Evolutionary conservation across 2,113 vertebrate genomes (phyloP), one percentile per base, ranked within the genome.

Genomic region (Mungos mungo): DNA sequence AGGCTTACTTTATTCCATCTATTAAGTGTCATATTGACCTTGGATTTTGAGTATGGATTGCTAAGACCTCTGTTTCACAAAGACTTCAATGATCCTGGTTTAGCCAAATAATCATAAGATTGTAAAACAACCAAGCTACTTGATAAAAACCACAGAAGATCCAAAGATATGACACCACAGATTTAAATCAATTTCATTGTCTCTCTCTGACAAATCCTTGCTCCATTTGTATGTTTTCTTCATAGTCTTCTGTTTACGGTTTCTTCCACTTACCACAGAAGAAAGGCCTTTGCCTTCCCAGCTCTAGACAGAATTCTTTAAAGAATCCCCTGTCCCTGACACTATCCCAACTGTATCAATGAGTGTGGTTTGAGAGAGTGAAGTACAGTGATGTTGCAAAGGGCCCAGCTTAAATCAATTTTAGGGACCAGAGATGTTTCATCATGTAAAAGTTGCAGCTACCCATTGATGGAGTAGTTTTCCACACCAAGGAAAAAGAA

Each of bases 271-370:
- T 41, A 9, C 23, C 63, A 19, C 21, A 68, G 1, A 80, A 35
- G 29, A 90, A 93, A 81, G 6, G 8, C 11, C 19, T 71, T 45
- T 81, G 1, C 4, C 29, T 52, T 2, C 29, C 25, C 7, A 80
- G 11, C 4, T 90, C 18, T 5, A 18, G 6, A 41, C 6, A 45
- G 66, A 88, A 72, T 41, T 41, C 19, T 7, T 66, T 4, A 74
- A 35, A 66, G 12, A 54, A 65, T n/a, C 7, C 3, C 33, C 57
- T 87, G 1, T 52, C 29, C 76, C 74, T 15, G 5, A 12, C 15
- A 1, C 2, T 23, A 47, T 7, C 11, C 15, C 19, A 10, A 27
- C 41, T 7, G 10, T 7, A 47, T 2, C 13, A n/a, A 6, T 74
- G 18, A 79, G 9, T 72, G 33, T 29, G 16, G 2, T 63, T 74